Percentiles rank a stretch among this genome's conserved stretches.
Evolutionary conservation across 2,888 invertebrate genomes (phyloP).

Genomic region (Urechis unicinctus): DNA sequence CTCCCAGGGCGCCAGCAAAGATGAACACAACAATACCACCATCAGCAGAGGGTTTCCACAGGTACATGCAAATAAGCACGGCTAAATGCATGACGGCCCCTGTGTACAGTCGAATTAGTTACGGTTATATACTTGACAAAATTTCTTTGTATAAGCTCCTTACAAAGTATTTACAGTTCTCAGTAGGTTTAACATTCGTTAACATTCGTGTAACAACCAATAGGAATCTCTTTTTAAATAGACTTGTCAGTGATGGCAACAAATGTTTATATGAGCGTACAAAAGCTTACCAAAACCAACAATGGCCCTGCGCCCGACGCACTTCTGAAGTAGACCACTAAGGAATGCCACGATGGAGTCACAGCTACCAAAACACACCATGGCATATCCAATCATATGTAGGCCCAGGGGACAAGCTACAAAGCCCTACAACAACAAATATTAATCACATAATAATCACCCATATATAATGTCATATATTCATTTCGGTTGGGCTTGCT

Average conservation of each 20-base stretch:
- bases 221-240: too few species aligned
- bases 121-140: too few species aligned
- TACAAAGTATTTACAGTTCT: too few species aligned
- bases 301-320: neutral
- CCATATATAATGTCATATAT: neutral
- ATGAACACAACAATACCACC: constrained; percentile 27
- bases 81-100: constrained; percentile 17
- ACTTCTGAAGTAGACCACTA: neutral
- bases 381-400: constrained; percentile 88
- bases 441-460: neutral
- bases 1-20: constrained; percentile 35
- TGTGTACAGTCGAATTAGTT: constrained; percentile 1
- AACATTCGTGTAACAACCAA: too few species aligned
- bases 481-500: neutral
- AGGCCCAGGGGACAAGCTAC: constrained; percentile 58
- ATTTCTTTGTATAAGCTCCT: too few species aligned
- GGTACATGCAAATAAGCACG: constrained; percentile 28
- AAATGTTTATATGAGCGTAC: too few species aligned
- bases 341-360: constrained; percentile 82
- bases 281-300: neutral
- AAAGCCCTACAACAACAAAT: constrained; percentile 35
- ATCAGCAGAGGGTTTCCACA: constrained; percentile 31
- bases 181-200: too few species aligned
- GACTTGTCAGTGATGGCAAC: too few species aligned
- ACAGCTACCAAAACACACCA: constrained; percentile 94